Percentiles rank a stretch among this genome's conserved stretches.
Conservation (phyloP, 2,888 invertebrate species). For the Carcina quercana region DNA sequence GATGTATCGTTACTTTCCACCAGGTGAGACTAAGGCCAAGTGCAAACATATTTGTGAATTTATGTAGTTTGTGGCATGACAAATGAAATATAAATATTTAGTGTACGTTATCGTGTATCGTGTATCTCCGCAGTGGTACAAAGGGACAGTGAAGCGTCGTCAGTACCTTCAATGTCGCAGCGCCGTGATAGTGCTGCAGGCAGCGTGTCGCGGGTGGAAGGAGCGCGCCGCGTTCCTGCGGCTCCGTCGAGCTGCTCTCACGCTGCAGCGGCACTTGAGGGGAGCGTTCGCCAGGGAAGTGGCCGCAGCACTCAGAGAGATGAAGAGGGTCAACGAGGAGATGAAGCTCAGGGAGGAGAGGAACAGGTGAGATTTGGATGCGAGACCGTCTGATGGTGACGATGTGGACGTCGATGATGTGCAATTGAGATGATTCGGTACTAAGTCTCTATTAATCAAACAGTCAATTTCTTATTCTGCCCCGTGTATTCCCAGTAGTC, state of each 20-base stretch:
- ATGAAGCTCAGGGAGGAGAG: slow-evolving; percentile 84
- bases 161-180: slow-evolving; percentile 78
- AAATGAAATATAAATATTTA: too few relatives aligned
- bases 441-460: too few relatives aligned
- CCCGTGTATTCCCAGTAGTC: too few relatives aligned
- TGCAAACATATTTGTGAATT: too few relatives aligned
- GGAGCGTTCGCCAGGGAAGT: slow-evolving; percentile 94
- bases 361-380: slow-evolving; percentile 39
- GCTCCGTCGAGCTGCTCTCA: slow-evolving; percentile 87
- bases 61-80: too few relatives aligned
- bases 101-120: too few relatives aligned
- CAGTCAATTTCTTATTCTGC: too few relatives aligned
- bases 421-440: too few relatives aligned
- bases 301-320: slow-evolving; percentile 89
- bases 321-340: slow-evolving; percentile 89
- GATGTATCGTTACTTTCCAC: too few relatives aligned
- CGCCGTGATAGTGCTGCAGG: slow-evolving; percentile 85
- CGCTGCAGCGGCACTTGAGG: slow-evolving; percentile 89
- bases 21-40: too few relatives aligned
- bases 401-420: slow-evolving; percentile 7
- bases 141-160: slow-evolving; percentile 77
- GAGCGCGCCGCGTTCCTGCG: slow-evolving; percentile 86
- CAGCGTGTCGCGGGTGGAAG: slow-evolving; percentile 90
- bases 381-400: too few relatives aligned
- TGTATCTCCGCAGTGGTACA: slow-evolving; percentile 76